Evolutionary conservation across 2,113 vertebrate species (phyloP).

Genomic region (Loxodonta africana): DNA sequence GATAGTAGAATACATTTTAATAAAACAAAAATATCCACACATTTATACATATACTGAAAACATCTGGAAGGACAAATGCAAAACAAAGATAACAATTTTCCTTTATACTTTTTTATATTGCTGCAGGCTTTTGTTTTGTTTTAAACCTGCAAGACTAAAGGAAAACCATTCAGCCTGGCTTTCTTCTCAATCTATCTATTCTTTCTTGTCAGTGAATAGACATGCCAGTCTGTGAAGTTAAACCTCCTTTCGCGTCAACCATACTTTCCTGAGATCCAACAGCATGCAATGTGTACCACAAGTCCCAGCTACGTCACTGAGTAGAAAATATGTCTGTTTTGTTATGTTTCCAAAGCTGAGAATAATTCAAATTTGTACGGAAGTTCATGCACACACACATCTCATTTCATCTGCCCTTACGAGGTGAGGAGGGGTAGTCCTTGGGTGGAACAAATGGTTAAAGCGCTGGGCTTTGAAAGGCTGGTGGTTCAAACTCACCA

Average conservation of each 20-base stretch:
- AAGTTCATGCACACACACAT: neutral
- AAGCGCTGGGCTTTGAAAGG: no score
- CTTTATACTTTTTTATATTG: neutral
- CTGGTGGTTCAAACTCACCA: no score
- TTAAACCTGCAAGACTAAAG: neutral
- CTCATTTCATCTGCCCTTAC: neutral
- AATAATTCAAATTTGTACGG: neutral
- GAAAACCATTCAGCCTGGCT: conserved; percentile 4
- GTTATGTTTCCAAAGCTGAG: conserved; percentile 46
- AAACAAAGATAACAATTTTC: conserved; percentile 29
- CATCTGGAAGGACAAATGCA: neutral
- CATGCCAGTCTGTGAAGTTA: neutral
- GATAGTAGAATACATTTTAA: conserved; percentile 14
- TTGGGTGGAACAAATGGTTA: no score
- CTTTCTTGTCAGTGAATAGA: neutral
- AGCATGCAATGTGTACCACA: neutral
- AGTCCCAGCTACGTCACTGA: neutral
- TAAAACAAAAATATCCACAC: neutral
- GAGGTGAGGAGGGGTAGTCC: neutral
- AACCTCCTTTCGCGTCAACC: neutral
- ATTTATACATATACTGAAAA: neutral
- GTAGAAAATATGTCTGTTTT: neutral
- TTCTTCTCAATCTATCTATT: neutral
- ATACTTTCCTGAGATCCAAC: neutral
- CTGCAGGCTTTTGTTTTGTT: neutral